Evolutionary conservation across 2,888 invertebrate genomes (phyloP).

Genomic region (Hirtodrosophila cameraria): DNA sequence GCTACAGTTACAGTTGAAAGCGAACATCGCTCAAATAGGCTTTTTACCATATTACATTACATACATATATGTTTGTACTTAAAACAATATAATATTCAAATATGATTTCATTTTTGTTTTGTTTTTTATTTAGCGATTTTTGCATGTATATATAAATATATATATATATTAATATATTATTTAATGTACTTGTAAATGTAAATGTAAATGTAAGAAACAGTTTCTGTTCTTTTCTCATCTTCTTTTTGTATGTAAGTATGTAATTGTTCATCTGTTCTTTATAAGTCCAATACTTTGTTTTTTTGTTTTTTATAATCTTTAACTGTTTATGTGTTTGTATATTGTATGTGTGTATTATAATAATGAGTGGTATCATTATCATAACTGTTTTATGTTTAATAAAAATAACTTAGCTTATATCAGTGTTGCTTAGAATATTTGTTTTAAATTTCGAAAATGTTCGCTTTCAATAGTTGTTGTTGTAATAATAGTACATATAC

Average conservation of each 20-base stretch:
- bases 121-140: conserved; percentile 19
- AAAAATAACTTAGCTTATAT: conserved; percentile 75
- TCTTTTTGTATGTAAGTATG: conserved; percentile 16
- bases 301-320: conserved; percentile 15
- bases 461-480: conserved; percentile 45
- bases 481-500: conserved; percentile 18
- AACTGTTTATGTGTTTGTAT: conserved; percentile 29
- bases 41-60: conserved; percentile 63
- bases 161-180: conserved; percentile 36
- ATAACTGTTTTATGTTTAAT: conserved; percentile 49
- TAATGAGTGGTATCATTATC: conserved; percentile 52
- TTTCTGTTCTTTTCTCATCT: conserved; percentile 40
- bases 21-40: conserved; percentile 81
- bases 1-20: conserved; percentile 80
- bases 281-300: conserved; percentile 71
- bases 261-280: conserved; percentile 57
- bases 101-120: conserved; percentile 15
- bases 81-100: conserved; percentile 47
- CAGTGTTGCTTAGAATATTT: conserved; percentile 70
- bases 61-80: conserved; percentile 49
- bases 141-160: conserved; percentile 32
- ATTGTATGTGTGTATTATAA: conserved; percentile 41
- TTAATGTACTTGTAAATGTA: conserved; percentile 12
- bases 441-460: conserved; percentile 62
- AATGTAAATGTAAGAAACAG: conserved; percentile 56